Percentiles rank a stretch among this genome's conserved stretches.
These are phyloP conservation scores for Myrmophylax atrothorax DNA, from an alignment of 2,113 vertebrate genomes.

Conservation along the genomic window DNA sequence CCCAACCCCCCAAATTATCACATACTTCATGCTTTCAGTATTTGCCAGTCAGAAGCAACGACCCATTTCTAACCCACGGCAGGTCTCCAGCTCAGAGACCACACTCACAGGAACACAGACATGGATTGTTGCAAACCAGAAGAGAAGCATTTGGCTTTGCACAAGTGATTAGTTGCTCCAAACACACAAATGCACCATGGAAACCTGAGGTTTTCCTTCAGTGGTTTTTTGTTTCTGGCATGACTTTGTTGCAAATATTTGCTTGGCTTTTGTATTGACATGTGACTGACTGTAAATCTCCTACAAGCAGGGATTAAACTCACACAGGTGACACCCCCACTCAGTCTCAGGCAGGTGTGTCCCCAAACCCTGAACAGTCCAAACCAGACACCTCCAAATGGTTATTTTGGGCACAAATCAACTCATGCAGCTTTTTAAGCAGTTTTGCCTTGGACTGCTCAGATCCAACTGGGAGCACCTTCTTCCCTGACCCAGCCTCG, in stretches of 20 bases:
- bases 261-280: background rate
- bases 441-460: background rate
- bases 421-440: background rate
- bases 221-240: background rate
- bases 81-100: background rate
- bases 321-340: too few species aligned
- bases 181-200: background rate
- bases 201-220: background rate
- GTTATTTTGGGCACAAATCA: background rate
- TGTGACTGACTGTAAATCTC: background rate
- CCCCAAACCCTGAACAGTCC: background rate
- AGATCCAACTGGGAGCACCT: background rate
- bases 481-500: background rate
- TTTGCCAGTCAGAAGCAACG: background rate
- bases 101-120: background rate
- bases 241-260: background rate
- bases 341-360: too few species aligned
- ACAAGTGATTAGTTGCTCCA: background rate
- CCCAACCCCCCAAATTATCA: background rate
- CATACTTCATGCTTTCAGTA: background rate
- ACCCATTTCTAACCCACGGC: background rate
- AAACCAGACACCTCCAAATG: background rate
- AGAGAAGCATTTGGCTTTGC: background rate
- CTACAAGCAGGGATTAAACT: background rate
- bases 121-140: background rate